Evolutionary conservation across 2,797 vertebrate species (phyloP).

Genomic region (Danio choprae): DNA sequence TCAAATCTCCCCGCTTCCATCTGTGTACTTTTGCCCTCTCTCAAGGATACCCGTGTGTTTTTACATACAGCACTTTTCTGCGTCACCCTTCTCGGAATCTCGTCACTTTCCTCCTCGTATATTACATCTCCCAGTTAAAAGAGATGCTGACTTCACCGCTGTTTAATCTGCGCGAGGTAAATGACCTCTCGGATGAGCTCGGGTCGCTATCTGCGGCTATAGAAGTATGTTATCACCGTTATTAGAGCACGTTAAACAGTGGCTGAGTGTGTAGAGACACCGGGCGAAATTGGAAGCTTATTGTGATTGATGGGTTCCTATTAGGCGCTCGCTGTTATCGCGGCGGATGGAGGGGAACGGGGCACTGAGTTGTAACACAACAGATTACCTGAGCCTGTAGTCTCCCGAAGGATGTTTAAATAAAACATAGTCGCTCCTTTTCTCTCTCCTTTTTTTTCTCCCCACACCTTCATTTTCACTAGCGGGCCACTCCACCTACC

Average conservation of each 20-base stretch:
- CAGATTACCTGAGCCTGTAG: constrained; percentile 91
- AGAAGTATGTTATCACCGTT: constrained; percentile 91
- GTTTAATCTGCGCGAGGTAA: constrained; percentile 75
- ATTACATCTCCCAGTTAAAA: constrained; percentile 68
- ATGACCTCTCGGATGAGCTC: constrained; percentile 81
- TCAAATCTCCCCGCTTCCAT: constrained; percentile 76
- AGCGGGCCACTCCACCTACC: constrained; percentile 81
- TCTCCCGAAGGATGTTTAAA: constrained; percentile 90
- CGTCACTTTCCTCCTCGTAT: constrained; percentile 58
- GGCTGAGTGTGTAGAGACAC: constrained; percentile 82
- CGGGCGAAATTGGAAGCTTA: constrained; percentile 86
- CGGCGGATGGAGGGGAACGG: constrained; percentile 73
- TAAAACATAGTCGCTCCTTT: constrained; percentile 82
- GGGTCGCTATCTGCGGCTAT: constrained; percentile 77
- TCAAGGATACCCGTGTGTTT: constrained; percentile 57
- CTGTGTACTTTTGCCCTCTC: constrained; percentile 71
- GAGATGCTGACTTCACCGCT: constrained; percentile 86
- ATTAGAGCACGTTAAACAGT: constrained; percentile 86
- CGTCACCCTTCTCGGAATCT: constrained; percentile 54
- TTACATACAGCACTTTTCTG: constrained; percentile 5
- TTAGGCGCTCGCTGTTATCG: constrained; percentile 78
- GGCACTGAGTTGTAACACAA: constrained; percentile 93
- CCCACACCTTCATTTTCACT: constrained; percentile 80
- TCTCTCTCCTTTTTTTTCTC: constrained; percentile 45
- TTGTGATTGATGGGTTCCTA: constrained; percentile 94